These are phyloP conservation scores for Aythya baeri DNA, from an alignment of 2,113 vertebrate species.

Conservation along the genomic window DNA sequence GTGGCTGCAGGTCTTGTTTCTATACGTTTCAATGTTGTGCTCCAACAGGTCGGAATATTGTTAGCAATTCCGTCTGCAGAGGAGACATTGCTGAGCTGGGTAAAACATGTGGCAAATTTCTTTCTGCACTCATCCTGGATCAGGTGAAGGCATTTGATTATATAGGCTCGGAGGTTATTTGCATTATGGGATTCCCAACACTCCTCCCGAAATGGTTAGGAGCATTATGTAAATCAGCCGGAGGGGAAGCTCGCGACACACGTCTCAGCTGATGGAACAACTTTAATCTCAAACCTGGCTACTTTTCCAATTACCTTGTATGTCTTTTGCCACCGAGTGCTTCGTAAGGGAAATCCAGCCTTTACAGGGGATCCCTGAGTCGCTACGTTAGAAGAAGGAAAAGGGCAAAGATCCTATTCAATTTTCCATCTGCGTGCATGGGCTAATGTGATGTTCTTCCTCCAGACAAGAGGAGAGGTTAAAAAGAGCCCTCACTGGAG, in stretches of 20 bases:
- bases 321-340: conserved; percentile 26
- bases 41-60: conserved; percentile 78
- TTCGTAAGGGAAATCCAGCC: conserved; percentile 60
- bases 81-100: conserved; percentile 58
- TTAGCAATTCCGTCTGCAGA: conserved; percentile 69
- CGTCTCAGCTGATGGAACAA: conserved; percentile 55
- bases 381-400: neutral
- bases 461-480: conserved; percentile 67
- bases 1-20: conserved; percentile 76
- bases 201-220: conserved; percentile 42
- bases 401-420: conserved; percentile 59
- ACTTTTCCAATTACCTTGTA: conserved; percentile 50
- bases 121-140: conserved; percentile 42
- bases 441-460: conserved; percentile 44
- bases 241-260: conserved; percentile 25
- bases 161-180: conserved; percentile 57
- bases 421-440: neutral
- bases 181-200: conserved; percentile 71
- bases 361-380: conserved; percentile 34
- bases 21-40: conserved; percentile 73
- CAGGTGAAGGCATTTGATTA: conserved; percentile 54
- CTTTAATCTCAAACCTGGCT: conserved; percentile 65
- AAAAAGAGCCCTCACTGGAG: neutral
- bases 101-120: conserved; percentile 71
- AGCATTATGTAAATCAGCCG: conserved; percentile 57